Base-by-base conservation (phyloP, 2,888 invertebrate species). In the Harpagoxenus sublaevis region DNA sequence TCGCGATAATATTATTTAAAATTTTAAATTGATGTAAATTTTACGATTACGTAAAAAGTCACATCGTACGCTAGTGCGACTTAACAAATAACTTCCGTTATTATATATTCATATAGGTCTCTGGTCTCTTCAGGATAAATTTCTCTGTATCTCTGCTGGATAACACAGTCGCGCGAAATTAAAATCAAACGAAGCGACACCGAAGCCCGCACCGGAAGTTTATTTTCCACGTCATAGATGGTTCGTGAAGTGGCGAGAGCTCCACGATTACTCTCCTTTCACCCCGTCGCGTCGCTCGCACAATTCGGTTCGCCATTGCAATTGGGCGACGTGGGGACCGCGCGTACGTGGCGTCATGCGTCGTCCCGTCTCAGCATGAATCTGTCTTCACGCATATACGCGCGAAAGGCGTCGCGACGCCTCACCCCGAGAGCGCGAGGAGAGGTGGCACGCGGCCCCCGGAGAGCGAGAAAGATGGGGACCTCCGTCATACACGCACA, bases 401-500 rank as follows among this genome's bases (percentile, higher is more conserved):
- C 9, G 35, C 28, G 77, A 66, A 15, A 48, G 18, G 23, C 42
- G 77, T 66, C 68, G 62, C 55, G 62, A 68, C 48, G 66, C 28
- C 62, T 82, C 57, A 42, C 42, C 60, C 15, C 6, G 84, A 42
- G 77, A 57, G 39, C 45, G 28, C 60, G 48, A 63, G 48, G n/a
- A 55, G 57, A 68, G 62, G n/a, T 15, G 42, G 57, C 42, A 53
- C 74, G 15, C 48, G 31, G 51, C 12, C 18, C 68, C 12, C 39
- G 65, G 45, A 28, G 83, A 68, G 65, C 23, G 85, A 71, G 75
- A 62, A 62, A 78, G 73, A 84, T 55, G 63, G 84, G 48, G 63
- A 65, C 51, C 60, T 42, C 45, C 60, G 63, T 75, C 82, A 81
- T 86, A 84, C 53, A 79, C 85, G 77, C 63, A 84, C 84, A 68